These are phyloP conservation scores for Nyctibius grandis DNA, from an alignment of 2,797 vertebrate species.

Conservation along the genomic window DNA sequence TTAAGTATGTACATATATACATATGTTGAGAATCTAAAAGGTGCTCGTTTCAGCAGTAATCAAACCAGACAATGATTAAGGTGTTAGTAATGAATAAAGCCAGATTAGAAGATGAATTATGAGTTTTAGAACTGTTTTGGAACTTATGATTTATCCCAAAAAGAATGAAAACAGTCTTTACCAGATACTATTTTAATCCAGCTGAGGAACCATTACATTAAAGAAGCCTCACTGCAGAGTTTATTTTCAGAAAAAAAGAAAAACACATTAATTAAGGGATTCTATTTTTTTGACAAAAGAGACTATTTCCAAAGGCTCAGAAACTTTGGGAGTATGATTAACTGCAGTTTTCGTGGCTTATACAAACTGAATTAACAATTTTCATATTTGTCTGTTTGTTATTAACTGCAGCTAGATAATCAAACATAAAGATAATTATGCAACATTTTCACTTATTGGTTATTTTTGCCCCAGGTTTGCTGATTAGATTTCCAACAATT, in stretches of 20 bases:
- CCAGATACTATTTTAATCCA: neutral
- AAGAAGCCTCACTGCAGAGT: neutral
- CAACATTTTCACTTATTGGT: neutral
- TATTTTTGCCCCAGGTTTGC: neutral
- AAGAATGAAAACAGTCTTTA: neutral
- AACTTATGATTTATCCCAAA: neutral
- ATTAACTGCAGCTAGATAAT: neutral
- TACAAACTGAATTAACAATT: neutral
- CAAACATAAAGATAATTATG: neutral
- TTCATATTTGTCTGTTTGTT: neutral
- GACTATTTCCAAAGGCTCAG: neutral
- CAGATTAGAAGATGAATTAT: neutral
- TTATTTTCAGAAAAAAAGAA: neutral
- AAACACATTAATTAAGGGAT: neutral
- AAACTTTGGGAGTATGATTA: neutral
- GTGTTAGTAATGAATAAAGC: neutral
- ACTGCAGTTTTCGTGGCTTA: neutral
- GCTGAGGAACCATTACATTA: neutral
- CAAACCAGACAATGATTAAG: neutral
- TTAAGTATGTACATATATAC: neutral
- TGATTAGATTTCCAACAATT: neutral
- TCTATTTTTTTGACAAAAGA: neutral
- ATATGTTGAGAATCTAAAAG: neutral
- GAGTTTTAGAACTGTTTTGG: neutral
- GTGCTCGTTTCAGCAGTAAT: neutral